Evolutionary conservation across 1,140 invertebrate genomes (phyloP).

Genomic region (Trichonephila clavipes): DNA sequence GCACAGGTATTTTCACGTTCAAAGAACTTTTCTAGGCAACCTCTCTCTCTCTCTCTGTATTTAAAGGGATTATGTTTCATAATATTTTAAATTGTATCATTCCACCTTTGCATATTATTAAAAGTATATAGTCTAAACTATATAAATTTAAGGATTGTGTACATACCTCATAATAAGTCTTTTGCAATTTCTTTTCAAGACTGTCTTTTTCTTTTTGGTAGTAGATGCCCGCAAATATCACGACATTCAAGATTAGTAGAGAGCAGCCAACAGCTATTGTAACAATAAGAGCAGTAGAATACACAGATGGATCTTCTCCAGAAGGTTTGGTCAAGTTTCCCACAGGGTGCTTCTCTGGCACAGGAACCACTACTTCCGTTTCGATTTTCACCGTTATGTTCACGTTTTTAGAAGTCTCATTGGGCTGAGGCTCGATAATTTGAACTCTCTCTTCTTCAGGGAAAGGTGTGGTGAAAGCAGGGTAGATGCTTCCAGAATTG

Average conservation of each 20-base stretch:
- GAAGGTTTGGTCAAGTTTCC: constrained; percentile 62
- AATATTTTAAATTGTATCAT: too few species aligned
- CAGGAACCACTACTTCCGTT: constrained; percentile 30
- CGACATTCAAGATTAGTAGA: constrained; percentile 92
- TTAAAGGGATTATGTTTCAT: too few species aligned
- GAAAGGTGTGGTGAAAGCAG: constrained; percentile 53
- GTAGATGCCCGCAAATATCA: constrained; percentile 96
- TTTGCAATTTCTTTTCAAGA: constrained; percentile 88
- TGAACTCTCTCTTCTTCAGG: constrained; percentile 12
- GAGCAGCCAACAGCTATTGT: constrained; percentile 97
- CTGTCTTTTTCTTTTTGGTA: constrained; percentile 94
- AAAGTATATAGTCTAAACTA: background rate
- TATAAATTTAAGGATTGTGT: background rate
- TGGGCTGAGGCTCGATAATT: background rate
- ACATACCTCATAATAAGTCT: constrained; percentile 84
- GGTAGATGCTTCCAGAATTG: constrained; percentile 58
- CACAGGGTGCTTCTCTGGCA: background rate
- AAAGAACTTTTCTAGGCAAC: too few species aligned
- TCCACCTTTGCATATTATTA: too few species aligned
- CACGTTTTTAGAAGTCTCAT: background rate
- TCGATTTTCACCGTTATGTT: constrained; percentile 65
- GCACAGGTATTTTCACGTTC: too few species aligned
- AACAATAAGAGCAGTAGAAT: constrained; percentile 92
- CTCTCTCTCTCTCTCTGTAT: too few species aligned
- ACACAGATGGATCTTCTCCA: constrained; percentile 83